Base-by-base conservation (phyloP, 2,888 invertebrate genomes). In the Nomada ferruginata region DNA sequence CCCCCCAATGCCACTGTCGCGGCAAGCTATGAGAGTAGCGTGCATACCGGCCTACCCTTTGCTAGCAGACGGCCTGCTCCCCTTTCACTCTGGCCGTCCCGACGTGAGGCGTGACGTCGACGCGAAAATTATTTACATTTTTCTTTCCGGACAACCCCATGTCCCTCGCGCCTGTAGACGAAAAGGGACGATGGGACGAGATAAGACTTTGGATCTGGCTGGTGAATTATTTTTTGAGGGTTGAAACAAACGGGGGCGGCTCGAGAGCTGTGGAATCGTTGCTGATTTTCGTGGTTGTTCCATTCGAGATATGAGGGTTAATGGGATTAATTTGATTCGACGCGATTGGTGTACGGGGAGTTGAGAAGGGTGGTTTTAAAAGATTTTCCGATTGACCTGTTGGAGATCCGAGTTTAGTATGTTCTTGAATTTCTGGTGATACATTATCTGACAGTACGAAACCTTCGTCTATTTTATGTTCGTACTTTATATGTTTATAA, bases 81-180 rank as follows among this genome's bases (percentile, higher is more conserved):
- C 84, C 71, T 77, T 82, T n/a, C 47, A 18, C 29, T 20, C 18
- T 18, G 47, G 52, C 11, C 52, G 55, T 36, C 73, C 47, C 73
- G 72, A 64, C 52, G 47, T 69, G 72, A 68, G 52, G 69, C 73
- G 76, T 47, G 69, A 68, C 77, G 75, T 59, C 75, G 70, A 76
- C 78, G 85, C 61, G 75, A 79, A 80, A 80, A 85, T 85, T 76
- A 85, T 85, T 85, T 80, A 72, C 80, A 72, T 57, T 65, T 71
- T 83, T 57, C 64, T 80, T 82, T 64, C 55, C 79, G 44, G 44
- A 9, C 55, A n/a, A 60, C 72, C 44, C 15, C n/a, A 50, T 36
- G 55, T 42, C 13, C n/a, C 52, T 9, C 36, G 61, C 23, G 66
- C 60, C 65, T 60, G 50, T 26, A 70, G 50, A 65, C 75, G 36